Conservation (phyloP, 2,888 invertebrate species). For the Cephus sareptanus region DNA sequence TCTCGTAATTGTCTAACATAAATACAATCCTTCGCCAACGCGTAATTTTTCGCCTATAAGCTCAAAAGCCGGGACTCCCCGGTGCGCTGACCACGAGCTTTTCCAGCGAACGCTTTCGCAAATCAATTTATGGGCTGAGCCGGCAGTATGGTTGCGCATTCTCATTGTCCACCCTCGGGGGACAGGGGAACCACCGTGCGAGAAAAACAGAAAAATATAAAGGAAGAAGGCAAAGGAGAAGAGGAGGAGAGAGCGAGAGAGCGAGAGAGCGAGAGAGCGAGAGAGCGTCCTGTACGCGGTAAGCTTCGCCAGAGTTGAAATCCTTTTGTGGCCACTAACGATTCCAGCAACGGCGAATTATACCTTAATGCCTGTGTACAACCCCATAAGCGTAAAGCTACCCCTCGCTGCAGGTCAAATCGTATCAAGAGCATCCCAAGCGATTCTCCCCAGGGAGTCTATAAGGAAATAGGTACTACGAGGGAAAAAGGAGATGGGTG, state of each 20-base stretch:
- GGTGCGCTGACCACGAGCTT: conserved; percentile 32
- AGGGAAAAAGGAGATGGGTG: too few species aligned
- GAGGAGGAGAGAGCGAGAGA: too few species aligned
- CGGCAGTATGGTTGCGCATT: conserved; percentile 34
- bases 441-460: neutral
- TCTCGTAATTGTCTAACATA: conserved; percentile 61
- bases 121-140: conserved; percentile 64
- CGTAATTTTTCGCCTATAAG: conserved; percentile 63
- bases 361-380: conserved; percentile 53
- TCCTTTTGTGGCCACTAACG: conserved; percentile 55
- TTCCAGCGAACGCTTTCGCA: conserved; percentile 61
- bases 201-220: neutral
- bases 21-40: conserved; percentile 59
- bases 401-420: neutral
- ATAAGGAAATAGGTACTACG: too few species aligned
- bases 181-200: neutral
- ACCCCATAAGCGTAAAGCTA: neutral
- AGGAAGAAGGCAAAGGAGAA: too few species aligned
- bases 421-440: neutral
- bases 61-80: conserved; percentile 54
- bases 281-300: conserved; percentile 23
- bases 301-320: conserved; percentile 55
- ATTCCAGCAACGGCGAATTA: conserved; percentile 64
- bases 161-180: conserved; percentile 55
- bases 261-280: too few species aligned